Percentiles rank a stretch among this genome's conserved stretches.
Evolutionary conservation across 2,797 vertebrate genomes (phyloP).

Genomic region (Okamejei kenojei): DNA sequence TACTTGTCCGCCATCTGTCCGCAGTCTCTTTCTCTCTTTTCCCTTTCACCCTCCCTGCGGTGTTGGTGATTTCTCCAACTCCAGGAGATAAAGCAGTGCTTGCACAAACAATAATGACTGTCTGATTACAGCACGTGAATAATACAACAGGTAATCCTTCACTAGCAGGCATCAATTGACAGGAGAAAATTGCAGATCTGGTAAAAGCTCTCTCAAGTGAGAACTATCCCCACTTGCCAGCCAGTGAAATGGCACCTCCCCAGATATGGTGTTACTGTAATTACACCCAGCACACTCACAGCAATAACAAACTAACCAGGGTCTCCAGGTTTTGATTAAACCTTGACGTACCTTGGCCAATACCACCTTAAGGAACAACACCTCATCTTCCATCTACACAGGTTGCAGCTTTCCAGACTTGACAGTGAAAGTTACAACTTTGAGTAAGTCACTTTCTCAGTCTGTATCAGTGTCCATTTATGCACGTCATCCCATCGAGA

Average conservation of each 20-base stretch:
- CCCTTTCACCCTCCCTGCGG: not conserved
- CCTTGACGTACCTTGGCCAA: not conserved
- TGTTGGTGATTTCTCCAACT: not conserved
- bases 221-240: not conserved
- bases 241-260: slow-evolving; percentile 8
- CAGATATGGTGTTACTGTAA: slow-evolving; percentile 8
- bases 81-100: no score
- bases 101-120: no score
- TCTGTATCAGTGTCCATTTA: no score
- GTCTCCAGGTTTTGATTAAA: not conserved
- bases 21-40: not conserved
- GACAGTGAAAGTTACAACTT: no score
- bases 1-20: not conserved
- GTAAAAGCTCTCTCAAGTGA: slow-evolving; percentile 16
- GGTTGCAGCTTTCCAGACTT: no score
- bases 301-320: not conserved
- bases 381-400: no score
- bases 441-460: no score
- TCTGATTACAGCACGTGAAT: not conserved
- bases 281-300: slow-evolving; percentile 1
- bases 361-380: no score
- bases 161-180: slow-evolving; percentile 14
- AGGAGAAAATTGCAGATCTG: not conserved
- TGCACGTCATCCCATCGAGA: no score
- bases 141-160: not conserved